These are phyloP conservation scores for Anoura caudifer DNA, from an alignment of 2,113 vertebrate genomes.

Conservation along the genomic window DNA sequence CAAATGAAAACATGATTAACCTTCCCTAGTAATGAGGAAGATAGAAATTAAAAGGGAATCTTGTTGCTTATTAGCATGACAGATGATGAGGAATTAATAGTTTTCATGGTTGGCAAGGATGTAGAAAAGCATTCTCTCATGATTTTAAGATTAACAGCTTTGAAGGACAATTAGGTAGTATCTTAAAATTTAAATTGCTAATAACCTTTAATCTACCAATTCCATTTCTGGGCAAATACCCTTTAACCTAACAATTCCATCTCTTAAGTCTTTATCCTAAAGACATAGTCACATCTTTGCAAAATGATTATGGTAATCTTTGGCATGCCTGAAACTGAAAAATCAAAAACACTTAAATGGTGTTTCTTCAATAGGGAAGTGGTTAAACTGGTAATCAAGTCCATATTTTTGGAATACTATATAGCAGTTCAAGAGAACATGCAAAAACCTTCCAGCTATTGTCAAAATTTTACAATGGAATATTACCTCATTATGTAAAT, in stretches of 20 bases:
- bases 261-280: background rate
- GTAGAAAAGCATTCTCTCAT: background rate
- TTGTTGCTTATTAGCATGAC: background rate
- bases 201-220: background rate
- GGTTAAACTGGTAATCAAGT: background rate
- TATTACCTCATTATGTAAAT: background rate
- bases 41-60: background rate
- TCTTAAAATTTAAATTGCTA: slow-evolving; percentile 21
- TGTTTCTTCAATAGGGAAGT: background rate
- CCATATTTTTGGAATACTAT: background rate
- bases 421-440: slow-evolving; percentile 35
- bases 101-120: background rate
- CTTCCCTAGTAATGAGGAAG: background rate
- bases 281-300: background rate
- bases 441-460: slow-evolving; percentile 14
- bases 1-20: background rate
- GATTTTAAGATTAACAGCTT: background rate
- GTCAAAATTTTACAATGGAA: background rate
- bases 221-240: slow-evolving; percentile 5
- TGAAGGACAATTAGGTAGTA: background rate
- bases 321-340: slow-evolving; percentile 16
- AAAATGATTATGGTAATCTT: background rate
- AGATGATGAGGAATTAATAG: background rate
- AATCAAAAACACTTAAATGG: background rate
- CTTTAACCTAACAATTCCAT: slow-evolving; percentile 1